phyloP scores from a whole-genome alignment of 2,797 vertebrate species.

The Aselliscus stoliczkanus region DNA sequence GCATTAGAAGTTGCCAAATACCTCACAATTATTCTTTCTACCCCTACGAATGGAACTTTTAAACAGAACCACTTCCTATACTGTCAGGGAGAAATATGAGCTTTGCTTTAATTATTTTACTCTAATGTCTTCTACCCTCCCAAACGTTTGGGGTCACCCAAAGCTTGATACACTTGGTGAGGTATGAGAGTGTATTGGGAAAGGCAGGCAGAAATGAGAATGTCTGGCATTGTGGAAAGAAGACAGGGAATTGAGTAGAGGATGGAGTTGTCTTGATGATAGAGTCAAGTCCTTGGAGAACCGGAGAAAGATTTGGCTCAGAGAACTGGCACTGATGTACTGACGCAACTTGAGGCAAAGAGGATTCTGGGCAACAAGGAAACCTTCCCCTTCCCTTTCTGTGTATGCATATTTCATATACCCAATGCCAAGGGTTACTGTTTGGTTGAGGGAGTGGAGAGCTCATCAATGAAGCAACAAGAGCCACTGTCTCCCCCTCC shows the following conservation, averaged over 20 bases:
- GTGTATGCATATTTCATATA: neutral
- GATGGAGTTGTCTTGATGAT: neutral
- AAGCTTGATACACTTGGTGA: neutral
- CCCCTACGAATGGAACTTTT: neutral
- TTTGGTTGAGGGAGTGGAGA: neutral
- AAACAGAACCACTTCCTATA: neutral
- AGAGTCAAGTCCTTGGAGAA: neutral
- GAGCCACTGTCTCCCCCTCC: neutral
- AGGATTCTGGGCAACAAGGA: neutral
- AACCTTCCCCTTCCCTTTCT: neutral
- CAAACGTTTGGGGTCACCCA: neutral
- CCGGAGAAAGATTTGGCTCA: neutral
- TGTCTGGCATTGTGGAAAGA: neutral
- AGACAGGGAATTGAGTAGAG: neutral
- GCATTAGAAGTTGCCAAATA: neutral
- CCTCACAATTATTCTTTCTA: neutral
- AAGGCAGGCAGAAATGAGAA: neutral
- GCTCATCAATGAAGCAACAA: neutral
- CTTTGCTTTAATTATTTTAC: neutral
- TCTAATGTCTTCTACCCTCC: neutral
- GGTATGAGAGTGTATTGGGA: neutral
- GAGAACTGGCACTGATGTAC: accelerated
- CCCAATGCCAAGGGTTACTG: neutral
- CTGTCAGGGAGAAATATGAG: neutral
- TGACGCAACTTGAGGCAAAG: neutral